These are phyloP conservation scores for Drosophila repleta DNA, from an alignment of 1,140 invertebrate genomes.

Conservation along the genomic window DNA sequence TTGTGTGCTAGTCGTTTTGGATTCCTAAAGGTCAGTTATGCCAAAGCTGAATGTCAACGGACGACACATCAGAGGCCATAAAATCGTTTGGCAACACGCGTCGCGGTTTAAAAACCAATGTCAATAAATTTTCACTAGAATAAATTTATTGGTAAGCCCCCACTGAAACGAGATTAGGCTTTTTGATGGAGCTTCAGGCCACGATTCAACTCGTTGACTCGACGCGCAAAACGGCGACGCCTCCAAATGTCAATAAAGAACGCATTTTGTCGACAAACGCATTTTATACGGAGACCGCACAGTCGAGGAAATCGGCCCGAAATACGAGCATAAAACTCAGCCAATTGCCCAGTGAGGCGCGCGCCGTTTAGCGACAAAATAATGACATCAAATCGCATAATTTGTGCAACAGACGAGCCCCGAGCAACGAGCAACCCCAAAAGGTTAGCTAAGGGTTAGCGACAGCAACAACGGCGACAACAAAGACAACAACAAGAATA, in stretches of 20 bases:
- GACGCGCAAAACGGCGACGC: constrained; percentile 61
- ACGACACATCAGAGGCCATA: constrained; percentile 52
- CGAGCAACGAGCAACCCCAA: constrained; percentile 44
- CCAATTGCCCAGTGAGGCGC: constrained; percentile 62
- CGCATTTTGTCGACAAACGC: constrained; percentile 55
- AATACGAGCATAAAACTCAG: constrained; percentile 17
- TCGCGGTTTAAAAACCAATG: constrained; percentile 80
- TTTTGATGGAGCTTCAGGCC: constrained; percentile 59
- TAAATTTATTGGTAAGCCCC: constrained; percentile 78
- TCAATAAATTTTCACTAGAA: constrained; percentile 81
- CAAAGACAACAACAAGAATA: constrained; percentile 32
- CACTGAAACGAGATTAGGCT: constrained; percentile 29
- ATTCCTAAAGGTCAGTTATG: constrained; percentile 67
- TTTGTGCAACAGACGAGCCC: constrained; percentile 41
- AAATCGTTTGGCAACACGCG: constrained; percentile 65
- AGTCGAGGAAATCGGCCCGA: constrained; percentile 18
- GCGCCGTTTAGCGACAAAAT: constrained; percentile 75
- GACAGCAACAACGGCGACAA: constrained; percentile 25
- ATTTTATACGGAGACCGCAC: constrained; percentile 27
- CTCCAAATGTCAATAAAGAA: constrained; percentile 81
- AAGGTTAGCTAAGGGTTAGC: constrained; percentile 42
- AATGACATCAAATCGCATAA: constrained; percentile 80
- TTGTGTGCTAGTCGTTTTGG: constrained; percentile 1
- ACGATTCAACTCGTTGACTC: constrained; percentile 65
- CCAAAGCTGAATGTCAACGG: constrained; percentile 61